Percentiles rank a stretch among this genome's conserved stretches.
Conservation (phyloP, 2,113 vertebrate genomes). For the Scatophagus argus region DNA sequence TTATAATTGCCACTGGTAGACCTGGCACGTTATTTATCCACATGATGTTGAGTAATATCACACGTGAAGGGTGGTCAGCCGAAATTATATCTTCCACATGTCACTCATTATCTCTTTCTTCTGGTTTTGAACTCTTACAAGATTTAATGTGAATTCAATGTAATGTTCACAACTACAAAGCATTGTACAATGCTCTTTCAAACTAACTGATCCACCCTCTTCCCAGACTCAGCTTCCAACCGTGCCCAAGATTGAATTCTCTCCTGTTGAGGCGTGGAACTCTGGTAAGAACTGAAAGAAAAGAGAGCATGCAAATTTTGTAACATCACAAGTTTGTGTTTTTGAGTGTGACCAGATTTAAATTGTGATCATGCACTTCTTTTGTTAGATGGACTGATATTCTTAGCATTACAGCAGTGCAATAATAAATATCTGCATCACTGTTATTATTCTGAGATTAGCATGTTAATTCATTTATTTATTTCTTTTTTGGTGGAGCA, state of each 20-base stretch:
- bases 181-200: neutral
- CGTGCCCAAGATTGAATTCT: slow-evolving; percentile 88
- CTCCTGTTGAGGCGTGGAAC: slow-evolving; percentile 88
- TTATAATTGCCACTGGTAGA: neutral
- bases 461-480: too few species aligned
- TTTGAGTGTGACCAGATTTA: neutral
- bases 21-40: neutral
- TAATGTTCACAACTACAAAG: neutral
- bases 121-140: neutral
- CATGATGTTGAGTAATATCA: neutral
- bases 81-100: neutral
- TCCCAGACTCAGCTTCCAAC: slow-evolving; percentile 86
- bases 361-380: neutral
- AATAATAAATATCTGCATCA: slow-evolving; percentile 16
- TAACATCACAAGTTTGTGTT: neutral
- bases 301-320: neutral
- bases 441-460: neutral
- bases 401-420: neutral
- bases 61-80: neutral
- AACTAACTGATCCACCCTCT: slow-evolving; percentile 4
- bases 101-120: neutral
- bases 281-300: slow-evolving; percentile 85
- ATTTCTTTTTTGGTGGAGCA: too few species aligned
- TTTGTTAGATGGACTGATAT: neutral
- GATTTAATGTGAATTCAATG: neutral